Base-by-base conservation (phyloP, 2,113 vertebrate genomes). In the Isurus oxyrinchus region DNA sequence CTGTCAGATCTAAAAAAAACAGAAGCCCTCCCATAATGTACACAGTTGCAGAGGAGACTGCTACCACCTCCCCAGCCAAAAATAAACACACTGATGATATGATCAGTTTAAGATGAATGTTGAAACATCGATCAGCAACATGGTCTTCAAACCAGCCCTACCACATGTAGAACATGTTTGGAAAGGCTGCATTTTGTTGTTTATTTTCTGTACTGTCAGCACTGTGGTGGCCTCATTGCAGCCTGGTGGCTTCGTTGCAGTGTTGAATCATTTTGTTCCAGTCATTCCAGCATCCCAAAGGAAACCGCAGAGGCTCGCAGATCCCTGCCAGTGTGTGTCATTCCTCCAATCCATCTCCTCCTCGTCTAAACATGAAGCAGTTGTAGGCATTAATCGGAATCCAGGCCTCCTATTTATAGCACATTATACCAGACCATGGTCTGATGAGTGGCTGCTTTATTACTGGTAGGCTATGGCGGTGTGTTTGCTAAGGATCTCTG, bases 381-480 rank as follows among this genome's bases (percentile, higher is more conserved):
- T 95, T 95, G n/a, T 95, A 25, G 40, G n/a, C 49, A 95, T 95
- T 21, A 44, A 63, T 66, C n/a, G 91, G 91, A 94, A 63, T 94
- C 61, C 57, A 61, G 53, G 53, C 88, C 88, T 59, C 40, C 63
- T 67, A 69, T 95, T 49, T 95, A 40, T 40, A 67, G 40, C 40
- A 49, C n/a, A 95, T 25, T 44, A 67, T n/a, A 13, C n/a, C 93
- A 67, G 35, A 40, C 93, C n/a, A 44, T 49, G 66, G 93, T 49
- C 61, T 31, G 27, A 91, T 57, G 88, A 91, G 55, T 31, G 88
- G 55, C 10, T 57, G 49, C 53, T 88, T 55, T 88, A 27, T 88
- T 53, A 25, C 21, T 88, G 25, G 81, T 84, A n/a, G 81, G 81
- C 44, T 44, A 44, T 40, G 19, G 14, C 49, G 81, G 81, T 44